Base-by-base conservation (phyloP, 2,888 invertebrate species). In the Lithodes maja region DNA sequence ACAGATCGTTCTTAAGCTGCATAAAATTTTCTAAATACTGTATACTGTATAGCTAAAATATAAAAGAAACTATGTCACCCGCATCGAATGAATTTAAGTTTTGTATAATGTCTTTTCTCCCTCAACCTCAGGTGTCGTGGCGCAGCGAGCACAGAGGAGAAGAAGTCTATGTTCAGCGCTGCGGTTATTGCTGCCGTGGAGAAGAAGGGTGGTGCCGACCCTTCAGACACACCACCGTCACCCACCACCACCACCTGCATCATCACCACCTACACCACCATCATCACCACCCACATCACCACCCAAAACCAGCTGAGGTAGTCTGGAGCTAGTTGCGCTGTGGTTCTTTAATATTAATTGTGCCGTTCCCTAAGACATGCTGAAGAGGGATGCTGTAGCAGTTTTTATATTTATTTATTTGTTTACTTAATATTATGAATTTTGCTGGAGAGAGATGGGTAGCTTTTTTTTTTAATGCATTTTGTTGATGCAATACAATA, bases 151-250 rank as follows among this genome's bases (percentile, higher is more conserved):
- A 89, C 12, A n/a, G 89, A 89, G 53, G 79, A 79, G 1, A 89
- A 86, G 86, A 89, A 89, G 50, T 77, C 89, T 49, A 53, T 83
- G 82, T 89, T 89, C 78, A 89, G 89, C 55, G 89, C 85, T 50
- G 81, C 89, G 9, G 85, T 89, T 49, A 82, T 89, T 75, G 85
- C 89, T 33, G 89, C 86, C 53, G 85, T 78, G 50, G 71, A 86
- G 61, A 33, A 33, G 33, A 33, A 33, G 33, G 83, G 17, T 49
- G 82, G 75, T 49, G 33, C 33, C 33, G 33, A 33, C 53, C 55
- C 54, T 53, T 33, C 33, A 33, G 33, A 33, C 33, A 33, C 33
- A 33, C 33, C 33, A 33, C 15, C 71, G n/a, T n/a, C 15, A 12
- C 71, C 71, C 12, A 12, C 12, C 15, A 12, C 71, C 17, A 12